Evolutionary conservation across 2,888 invertebrate genomes (phyloP), one percentile per base, ranked within the genome.

Genomic region (Phortica okadai): DNA sequence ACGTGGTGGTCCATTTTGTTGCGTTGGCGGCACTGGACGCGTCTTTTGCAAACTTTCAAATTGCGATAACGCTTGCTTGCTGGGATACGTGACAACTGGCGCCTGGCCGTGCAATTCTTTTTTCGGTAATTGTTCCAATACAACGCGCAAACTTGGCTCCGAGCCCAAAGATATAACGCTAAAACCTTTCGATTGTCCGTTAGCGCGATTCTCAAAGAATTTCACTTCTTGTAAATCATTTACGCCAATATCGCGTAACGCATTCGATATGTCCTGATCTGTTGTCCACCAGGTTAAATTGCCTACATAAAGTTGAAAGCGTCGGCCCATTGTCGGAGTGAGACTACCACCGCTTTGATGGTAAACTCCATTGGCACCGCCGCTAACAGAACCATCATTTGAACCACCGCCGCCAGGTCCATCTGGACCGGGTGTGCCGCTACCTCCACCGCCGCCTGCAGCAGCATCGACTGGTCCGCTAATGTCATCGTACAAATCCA

Each of bases 231-330:
- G 94, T 89, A 99, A 96, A 92, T 99, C 99, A 76, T 93, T 94
- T 6, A 99, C 96, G 70, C 99, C 99, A 84, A 97, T 93, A 83
- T 96, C 95, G 74, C 94, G 94, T 79, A 99, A 94, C n/a, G 96
- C 95, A 92, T 98, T 97, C 73, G 96, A 95, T 82, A 99, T 95
- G 90, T 99, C 98, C 92, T 97, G 97, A 93, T 98, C 99, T 80
- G 98, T 99, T 75, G 98, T 99, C 98, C 98, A 99, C 98, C 99
- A 99, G 87, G 99, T 98, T 84, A 99, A 94, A 93, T 99, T 99
- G 89, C 99, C 99, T 89, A 99, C 95, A 92, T 99, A 99, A 67
- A 98, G 94, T 91, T 98, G 97, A 91, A 96, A 96, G 89, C 97
- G 94, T 89, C 97, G 94, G 67, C 95, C 94, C 84, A 94, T 93